A percentile compares a stretch with the other conserved stretches of the same genome.
Conservation (phyloP, 2,797 vertebrate genomes). For the Triplophysa yarkandensis region DNA sequence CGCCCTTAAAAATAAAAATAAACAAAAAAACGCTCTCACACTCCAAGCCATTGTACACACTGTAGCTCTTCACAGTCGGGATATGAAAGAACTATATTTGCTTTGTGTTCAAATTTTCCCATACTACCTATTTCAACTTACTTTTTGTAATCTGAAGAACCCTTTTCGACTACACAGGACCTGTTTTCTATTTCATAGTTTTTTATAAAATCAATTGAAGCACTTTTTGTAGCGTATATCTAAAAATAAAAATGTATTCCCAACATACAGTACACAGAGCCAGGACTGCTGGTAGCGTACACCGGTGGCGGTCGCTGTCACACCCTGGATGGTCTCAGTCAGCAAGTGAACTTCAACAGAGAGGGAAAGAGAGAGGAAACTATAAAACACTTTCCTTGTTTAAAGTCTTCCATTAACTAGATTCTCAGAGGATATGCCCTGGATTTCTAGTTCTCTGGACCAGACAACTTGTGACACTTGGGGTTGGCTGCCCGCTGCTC, state of each 20-base stretch:
- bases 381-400: slow-evolving; percentile 16
- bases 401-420: slow-evolving; percentile 27
- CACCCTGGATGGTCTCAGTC: slow-evolving; percentile 91
- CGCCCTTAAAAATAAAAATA: too few species aligned
- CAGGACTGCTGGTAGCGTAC: slow-evolving; percentile 93
- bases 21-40: too few species aligned
- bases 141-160: too few species aligned
- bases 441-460: slow-evolving; percentile 2
- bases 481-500: slow-evolving; percentile 19
- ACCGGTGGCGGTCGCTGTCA: slow-evolving; percentile 84
- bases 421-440: slow-evolving; percentile 18
- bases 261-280: slow-evolving; percentile 93
- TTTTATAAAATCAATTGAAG: too few species aligned
- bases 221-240: too few species aligned
- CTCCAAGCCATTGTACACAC: too few species aligned
- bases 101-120: too few species aligned
- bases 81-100: too few species aligned
- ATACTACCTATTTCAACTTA: too few species aligned
- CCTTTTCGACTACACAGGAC: too few species aligned
- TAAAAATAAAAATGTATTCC: background rate
- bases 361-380: slow-evolving; percentile 11
- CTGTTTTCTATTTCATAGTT: too few species aligned
- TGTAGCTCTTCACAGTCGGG: too few species aligned
- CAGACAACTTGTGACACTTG: background rate
- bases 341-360: slow-evolving; percentile 84